A percentile compares a stretch with the other conserved stretches of the same genome.
Conservation (phyloP, 2,113 vertebrate species). For the Propithecus coquereli region DNA sequence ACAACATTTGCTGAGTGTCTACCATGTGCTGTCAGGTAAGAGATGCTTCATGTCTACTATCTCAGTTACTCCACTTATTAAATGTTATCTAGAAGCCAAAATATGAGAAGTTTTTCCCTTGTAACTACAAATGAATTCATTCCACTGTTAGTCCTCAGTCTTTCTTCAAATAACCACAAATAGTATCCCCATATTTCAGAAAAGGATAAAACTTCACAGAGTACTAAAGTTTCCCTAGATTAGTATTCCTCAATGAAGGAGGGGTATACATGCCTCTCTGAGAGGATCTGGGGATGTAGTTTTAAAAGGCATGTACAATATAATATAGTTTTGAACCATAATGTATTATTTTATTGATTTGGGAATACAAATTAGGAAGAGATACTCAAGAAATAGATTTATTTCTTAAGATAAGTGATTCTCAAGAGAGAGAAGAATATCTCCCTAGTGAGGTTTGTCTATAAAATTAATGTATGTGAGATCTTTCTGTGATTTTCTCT, state of each 20-base stretch:
- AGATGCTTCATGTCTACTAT: neutral
- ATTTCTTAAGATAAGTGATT: neutral
- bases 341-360: neutral
- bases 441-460: neutral
- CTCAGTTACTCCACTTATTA: neutral
- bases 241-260: neutral
- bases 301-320: neutral
- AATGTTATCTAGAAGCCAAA: slow-evolving; percentile 19
- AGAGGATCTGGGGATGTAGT: neutral
- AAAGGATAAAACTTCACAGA: neutral
- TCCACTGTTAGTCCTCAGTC: neutral
- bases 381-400: neutral
- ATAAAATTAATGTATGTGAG: neutral
- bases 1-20: neutral
- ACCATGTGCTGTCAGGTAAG: neutral
- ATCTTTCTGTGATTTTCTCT: neutral
- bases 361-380: neutral
- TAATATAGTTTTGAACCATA: neutral
- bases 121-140: neutral
- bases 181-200: neutral
- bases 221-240: neutral
- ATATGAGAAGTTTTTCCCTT: neutral
- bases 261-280: neutral
- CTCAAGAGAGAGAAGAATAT: neutral
- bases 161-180: neutral